A percentile compares a stretch with the other conserved stretches of the same genome.
These are phyloP conservation scores for Phymastichus coffea DNA, from an alignment of 1,140 invertebrate genomes.

Conservation along the genomic window DNA sequence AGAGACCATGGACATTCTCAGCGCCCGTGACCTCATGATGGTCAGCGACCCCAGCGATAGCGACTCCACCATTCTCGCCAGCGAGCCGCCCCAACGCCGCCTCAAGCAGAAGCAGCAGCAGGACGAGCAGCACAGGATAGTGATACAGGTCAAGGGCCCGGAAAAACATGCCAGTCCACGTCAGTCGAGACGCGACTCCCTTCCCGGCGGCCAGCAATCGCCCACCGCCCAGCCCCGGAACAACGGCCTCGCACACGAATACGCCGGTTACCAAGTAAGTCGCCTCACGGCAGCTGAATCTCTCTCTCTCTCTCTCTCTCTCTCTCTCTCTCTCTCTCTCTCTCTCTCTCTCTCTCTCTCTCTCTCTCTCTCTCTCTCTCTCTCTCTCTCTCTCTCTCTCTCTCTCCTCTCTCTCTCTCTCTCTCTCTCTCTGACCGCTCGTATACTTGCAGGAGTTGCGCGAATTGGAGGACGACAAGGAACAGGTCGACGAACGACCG, in stretches of 20 bases:
- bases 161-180: constrained; percentile 56
- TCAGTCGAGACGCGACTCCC: constrained; percentile 33
- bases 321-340: too few relatives aligned
- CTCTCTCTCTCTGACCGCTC: not conserved
- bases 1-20: constrained; percentile 64
- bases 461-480: constrained; percentile 48
- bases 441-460: constrained; percentile 44
- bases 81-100: constrained; percentile 70
- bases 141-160: constrained; percentile 79
- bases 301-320: not conserved
- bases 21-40: constrained; percentile 75
- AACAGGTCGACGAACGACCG: constrained; percentile 39
- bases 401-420: not conserved
- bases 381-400: too few relatives aligned
- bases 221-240: constrained; percentile 26
- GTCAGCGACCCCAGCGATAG: constrained; percentile 84
- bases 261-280: constrained; percentile 51
- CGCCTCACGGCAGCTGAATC: too few relatives aligned
- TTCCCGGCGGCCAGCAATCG: constrained; percentile 32
- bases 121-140: constrained; percentile 71
- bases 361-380: not conserved
- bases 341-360: not conserved
- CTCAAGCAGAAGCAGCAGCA: constrained; percentile 42
- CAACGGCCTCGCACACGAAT: constrained; percentile 44
- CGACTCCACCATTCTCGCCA: constrained; percentile 76